phyloP scores from a whole-genome alignment of 2,888 invertebrate species.

The Harpalus rufipes region DNA sequence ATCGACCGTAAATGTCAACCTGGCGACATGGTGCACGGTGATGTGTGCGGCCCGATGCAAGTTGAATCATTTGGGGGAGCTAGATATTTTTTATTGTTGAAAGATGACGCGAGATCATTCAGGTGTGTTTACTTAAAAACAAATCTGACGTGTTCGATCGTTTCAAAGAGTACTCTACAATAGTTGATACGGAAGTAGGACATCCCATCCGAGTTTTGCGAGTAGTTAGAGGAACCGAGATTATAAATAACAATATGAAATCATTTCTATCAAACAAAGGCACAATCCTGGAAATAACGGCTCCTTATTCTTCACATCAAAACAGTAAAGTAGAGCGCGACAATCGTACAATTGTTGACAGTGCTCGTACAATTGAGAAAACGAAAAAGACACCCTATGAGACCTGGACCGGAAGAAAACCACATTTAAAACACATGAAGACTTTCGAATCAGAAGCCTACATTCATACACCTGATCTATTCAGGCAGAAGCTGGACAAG shows the following conservation, averaged over 20 bases:
- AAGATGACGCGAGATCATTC: background rate
- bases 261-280: too few relatives aligned
- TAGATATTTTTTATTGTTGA: background rate
- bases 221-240: background rate
- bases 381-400: too few relatives aligned
- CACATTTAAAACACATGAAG: too few relatives aligned
- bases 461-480: too few relatives aligned
- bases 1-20: background rate
- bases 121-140: background rate
- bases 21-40: background rate
- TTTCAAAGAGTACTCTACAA: background rate
- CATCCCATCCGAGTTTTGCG: background rate
- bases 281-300: constrained; percentile 66
- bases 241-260: background rate
- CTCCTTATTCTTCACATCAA: constrained; percentile 69
- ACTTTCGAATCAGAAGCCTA: too few relatives aligned
- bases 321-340: constrained; percentile 72
- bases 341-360: constrained; percentile 72
- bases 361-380: constrained; percentile 70
- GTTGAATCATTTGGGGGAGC: background rate
- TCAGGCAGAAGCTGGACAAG: too few relatives aligned
- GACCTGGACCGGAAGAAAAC: too few relatives aligned
- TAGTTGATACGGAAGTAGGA: background rate
- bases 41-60: background rate
- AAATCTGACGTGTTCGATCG: background rate